phyloP scores from a whole-genome alignment of 2,888 invertebrate species.

The Athalia circularis region DNA sequence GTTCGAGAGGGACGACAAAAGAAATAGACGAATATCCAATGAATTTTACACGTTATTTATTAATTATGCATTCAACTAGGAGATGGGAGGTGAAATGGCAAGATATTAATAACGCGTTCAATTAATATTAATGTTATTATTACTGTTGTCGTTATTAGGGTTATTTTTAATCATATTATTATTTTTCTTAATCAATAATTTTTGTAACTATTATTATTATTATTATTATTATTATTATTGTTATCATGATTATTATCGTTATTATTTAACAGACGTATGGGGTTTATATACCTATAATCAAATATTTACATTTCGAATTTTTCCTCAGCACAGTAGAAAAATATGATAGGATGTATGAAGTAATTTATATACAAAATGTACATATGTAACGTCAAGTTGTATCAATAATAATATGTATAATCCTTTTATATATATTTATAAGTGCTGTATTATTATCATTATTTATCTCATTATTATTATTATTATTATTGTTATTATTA shows the following conservation, averaged over 20 bases:
- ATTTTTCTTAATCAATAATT: no score
- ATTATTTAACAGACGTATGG: slow-evolving; percentile 50
- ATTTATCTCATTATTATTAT: no score
- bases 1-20: no score
- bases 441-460: slow-evolving; percentile 55
- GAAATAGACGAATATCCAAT: no score
- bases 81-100: neutral
- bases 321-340: slow-evolving; percentile 67
- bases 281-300: neutral
- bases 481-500: no score
- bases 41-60: no score
- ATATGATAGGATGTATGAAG: slow-evolving; percentile 67
- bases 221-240: slow-evolving; percentile 1
- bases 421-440: slow-evolving; percentile 33
- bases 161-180: neutral
- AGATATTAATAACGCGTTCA: neutral
- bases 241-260: slow-evolving; percentile 35
- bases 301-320: slow-evolving; percentile 61
- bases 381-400: slow-evolving; percentile 42
- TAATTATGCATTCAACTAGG: no score
- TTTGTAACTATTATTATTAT: slow-evolving; percentile 7
- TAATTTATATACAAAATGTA: slow-evolving; percentile 43
- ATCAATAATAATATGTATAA: slow-evolving; percentile 33
- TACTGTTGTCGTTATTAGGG: neutral
- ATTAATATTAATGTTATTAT: slow-evolving; percentile 18